Evolutionary conservation across 2,888 invertebrate genomes (phyloP).

Genomic region (Drosophila buzzatii): DNA sequence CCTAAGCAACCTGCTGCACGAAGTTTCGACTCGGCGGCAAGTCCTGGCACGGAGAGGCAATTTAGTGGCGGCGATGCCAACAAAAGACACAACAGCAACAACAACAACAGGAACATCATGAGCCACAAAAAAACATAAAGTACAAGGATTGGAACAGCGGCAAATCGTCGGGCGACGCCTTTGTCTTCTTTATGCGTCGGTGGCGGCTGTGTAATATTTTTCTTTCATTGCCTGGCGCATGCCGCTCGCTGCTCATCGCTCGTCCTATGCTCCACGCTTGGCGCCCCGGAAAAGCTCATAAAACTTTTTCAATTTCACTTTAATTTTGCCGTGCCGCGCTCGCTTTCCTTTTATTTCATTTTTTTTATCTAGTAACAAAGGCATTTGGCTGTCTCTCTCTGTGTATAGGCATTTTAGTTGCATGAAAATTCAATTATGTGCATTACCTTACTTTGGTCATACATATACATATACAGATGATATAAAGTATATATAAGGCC

Average conservation of each 20-base stretch:
- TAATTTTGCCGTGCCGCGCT: conserved; percentile 62
- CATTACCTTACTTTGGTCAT: conserved; percentile 61
- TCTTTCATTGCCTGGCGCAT: conserved; percentile 62
- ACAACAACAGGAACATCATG: background rate
- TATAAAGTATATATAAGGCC: conserved; percentile 21
- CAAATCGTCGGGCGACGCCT: conserved; percentile 58
- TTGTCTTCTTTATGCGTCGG: conserved; percentile 77
- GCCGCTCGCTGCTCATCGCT: conserved; percentile 9
- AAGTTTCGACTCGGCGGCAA: conserved; percentile 56
- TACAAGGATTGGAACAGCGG: conserved; percentile 33
- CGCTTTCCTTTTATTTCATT: conserved; percentile 21
- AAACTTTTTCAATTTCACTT: conserved; percentile 84
- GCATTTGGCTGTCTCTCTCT: conserved; percentile 45
- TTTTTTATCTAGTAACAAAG: conserved; percentile 72
- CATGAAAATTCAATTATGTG: conserved; percentile 80
- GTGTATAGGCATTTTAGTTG: conserved; percentile 74
- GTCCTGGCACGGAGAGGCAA: conserved; percentile 63
- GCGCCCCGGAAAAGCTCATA: conserved; percentile 77
- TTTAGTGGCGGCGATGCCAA: conserved; percentile 56
- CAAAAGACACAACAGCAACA: conserved; percentile 28
- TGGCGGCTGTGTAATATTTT: conserved; percentile 79
- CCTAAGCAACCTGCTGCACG: conserved; percentile 78
- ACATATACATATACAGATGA: conserved; percentile 12
- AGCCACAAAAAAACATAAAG: conserved; percentile 16
- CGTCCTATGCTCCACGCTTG: conserved; percentile 2